phyloP scores from a whole-genome alignment of 1,140 invertebrate genomes.

The Delia radicum region DNA sequence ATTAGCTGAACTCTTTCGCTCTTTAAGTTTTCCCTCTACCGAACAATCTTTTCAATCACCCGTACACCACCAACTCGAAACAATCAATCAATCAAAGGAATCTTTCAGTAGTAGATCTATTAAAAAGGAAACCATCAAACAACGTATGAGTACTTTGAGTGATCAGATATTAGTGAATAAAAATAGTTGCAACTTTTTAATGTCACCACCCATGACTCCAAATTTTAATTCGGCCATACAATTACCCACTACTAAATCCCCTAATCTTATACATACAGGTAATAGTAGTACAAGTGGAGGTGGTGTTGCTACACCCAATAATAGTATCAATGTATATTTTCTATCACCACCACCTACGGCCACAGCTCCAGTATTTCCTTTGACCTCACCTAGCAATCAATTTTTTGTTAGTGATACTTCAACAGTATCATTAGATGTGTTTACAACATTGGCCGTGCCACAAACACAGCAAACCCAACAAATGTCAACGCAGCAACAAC shows the following conservation, averaged over 20 bases:
- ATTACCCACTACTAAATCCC: constrained; percentile 33
- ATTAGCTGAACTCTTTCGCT: constrained; percentile 51
- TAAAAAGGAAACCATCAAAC: constrained; percentile 24
- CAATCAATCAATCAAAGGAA: not conserved
- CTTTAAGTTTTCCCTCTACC: constrained; percentile 48
- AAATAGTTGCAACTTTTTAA: constrained; percentile 40
- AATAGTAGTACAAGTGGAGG: not conserved
- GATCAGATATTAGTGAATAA: constrained; percentile 41
- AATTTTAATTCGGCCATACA: constrained; percentile 32
- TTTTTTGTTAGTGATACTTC: constrained; percentile 40
- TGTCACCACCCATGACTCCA: constrained; percentile 54
- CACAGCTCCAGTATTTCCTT: constrained; percentile 34
- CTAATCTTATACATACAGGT: constrained; percentile 20
- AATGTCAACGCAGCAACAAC: constrained; percentile 13
- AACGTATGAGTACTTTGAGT: constrained; percentile 50
- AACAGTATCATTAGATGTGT: constrained; percentile 50
- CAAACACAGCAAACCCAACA: constrained; percentile 8
- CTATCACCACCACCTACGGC: constrained; percentile 50
- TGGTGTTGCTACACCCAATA: constrained; percentile 1
- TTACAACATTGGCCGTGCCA: constrained; percentile 44
- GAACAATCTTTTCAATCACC: constrained; percentile 28
- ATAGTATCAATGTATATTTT: constrained; percentile 51
- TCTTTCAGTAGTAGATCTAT: not conserved
- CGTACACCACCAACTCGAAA: not conserved
- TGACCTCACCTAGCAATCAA: constrained; percentile 31